Evolutionary conservation across 2,113 vertebrate species (phyloP).

Genomic region (Uropsilus gracilis): DNA sequence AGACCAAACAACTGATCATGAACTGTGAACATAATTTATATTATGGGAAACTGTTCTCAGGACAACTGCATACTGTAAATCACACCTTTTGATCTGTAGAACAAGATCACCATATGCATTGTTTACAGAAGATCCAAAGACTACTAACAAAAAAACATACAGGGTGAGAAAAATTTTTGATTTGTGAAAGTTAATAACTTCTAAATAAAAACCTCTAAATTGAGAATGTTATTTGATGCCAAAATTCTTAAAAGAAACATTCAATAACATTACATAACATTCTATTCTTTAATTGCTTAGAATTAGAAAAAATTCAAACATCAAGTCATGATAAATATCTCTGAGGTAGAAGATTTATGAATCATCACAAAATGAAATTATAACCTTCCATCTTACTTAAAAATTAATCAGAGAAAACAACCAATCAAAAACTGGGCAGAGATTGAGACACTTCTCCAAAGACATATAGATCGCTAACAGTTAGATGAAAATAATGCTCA

Average conservation of each 20-base stretch:
- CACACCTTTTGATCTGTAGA: neutral
- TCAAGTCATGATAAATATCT: neutral
- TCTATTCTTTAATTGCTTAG: slow-evolving; percentile 21
- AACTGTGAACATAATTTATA: neutral
- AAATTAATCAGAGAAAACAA: neutral
- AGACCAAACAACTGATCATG: neutral
- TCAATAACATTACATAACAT: neutral
- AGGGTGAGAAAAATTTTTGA: neutral
- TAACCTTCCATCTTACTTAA: neutral
- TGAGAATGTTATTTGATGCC: neutral
- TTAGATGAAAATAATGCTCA: too few species aligned
- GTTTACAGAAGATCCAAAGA: neutral
- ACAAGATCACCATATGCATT: neutral
- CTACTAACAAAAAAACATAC: neutral
- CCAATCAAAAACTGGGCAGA: too few species aligned
- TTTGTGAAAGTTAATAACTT: slow-evolving; percentile 32
- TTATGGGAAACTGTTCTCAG: neutral
- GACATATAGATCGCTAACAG: too few species aligned
- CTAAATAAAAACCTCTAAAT: slow-evolving; percentile 18
- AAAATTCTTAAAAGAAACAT: slow-evolving; percentile 3
- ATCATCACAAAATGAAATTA: neutral
- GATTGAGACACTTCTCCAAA: too few species aligned
- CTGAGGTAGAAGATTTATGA: neutral
- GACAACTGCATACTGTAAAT: neutral
- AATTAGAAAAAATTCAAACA: slow-evolving; percentile 24